A percentile compares a stretch with the other conserved stretches of the same genome.
phyloP scores from a whole-genome alignment of 2,113 vertebrate genomes.

The Cyprinodon variegatus region DNA sequence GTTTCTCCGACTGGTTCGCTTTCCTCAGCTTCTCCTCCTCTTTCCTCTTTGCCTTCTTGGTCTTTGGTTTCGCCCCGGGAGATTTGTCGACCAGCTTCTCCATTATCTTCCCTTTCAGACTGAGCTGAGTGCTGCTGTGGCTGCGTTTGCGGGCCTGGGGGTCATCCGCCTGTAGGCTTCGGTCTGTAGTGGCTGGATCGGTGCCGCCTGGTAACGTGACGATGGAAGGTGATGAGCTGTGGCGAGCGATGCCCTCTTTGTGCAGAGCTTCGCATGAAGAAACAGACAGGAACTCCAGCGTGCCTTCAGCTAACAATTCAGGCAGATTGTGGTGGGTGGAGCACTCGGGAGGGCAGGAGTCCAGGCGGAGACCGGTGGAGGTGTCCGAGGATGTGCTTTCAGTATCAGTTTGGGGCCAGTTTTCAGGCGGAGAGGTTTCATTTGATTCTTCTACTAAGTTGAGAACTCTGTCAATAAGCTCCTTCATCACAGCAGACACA shows the following conservation, averaged over 20 bases:
- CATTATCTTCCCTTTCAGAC: slow-evolving; percentile 90
- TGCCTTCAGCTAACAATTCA: slow-evolving; percentile 79
- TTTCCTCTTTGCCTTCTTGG: slow-evolving; percentile 91
- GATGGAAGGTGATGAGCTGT: slow-evolving; percentile 94
- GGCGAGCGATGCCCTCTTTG: slow-evolving; percentile 89
- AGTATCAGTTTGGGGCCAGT: slow-evolving; percentile 80
- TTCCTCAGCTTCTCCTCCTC: slow-evolving; percentile 92
- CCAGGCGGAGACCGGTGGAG: slow-evolving; percentile 60
- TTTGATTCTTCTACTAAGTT: slow-evolving; percentile 76
- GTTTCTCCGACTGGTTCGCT: slow-evolving; percentile 83
- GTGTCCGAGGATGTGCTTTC: slow-evolving; percentile 77
- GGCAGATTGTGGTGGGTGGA: slow-evolving; percentile 71
- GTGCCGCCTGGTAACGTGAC: slow-evolving; percentile 80
- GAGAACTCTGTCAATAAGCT: slow-evolving; percentile 88
- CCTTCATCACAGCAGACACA: slow-evolving; percentile 87
- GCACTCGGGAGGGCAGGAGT: slow-evolving; percentile 35
- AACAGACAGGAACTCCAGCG: slow-evolving; percentile 75
- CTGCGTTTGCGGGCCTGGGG: slow-evolving; percentile 87
- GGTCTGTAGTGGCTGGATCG: slow-evolving; percentile 72
- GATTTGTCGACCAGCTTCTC: slow-evolving; percentile 91
- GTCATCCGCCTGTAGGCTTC: slow-evolving; percentile 76
- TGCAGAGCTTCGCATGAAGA: slow-evolving; percentile 74
- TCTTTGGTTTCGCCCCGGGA: slow-evolving; percentile 94
- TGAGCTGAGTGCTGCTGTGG: slow-evolving; percentile 95
- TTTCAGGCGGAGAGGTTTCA: slow-evolving; percentile 74